phyloP scores from a whole-genome alignment of 2,797 vertebrate species.

The Schizothorax lantsangensis region DNA sequence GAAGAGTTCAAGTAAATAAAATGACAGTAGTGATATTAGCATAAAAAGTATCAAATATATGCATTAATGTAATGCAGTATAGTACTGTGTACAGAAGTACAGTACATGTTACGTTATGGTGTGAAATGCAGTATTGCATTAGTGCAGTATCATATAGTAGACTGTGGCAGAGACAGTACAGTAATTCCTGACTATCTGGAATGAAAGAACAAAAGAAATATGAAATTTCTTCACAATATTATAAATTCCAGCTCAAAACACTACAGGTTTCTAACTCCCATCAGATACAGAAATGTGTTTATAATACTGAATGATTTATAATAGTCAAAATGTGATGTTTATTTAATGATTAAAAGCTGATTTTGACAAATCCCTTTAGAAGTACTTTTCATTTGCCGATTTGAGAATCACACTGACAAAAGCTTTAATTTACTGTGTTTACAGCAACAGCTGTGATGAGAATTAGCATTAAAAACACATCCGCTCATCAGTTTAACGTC shows the following conservation, averaged over 20 bases:
- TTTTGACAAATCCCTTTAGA: constrained; percentile 69
- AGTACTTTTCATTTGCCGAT: constrained; percentile 65
- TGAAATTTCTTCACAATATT: neutral
- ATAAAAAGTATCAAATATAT: neutral
- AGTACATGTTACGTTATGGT: neutral
- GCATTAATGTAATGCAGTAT: neutral
- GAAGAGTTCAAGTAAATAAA: neutral
- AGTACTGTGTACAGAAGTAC: neutral
- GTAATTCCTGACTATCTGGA: neutral
- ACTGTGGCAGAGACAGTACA: neutral
- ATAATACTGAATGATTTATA: constrained; percentile 63
- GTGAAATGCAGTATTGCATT: neutral
- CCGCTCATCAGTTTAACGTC: constrained; percentile 51
- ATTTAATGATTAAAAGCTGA: constrained; percentile 71
- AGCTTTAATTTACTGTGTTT: constrained; percentile 69
- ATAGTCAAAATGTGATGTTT: constrained; percentile 70
- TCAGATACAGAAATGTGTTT: constrained; percentile 71
- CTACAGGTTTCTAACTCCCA: constrained; percentile 52
- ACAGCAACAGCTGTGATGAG: constrained; percentile 63
- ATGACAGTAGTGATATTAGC: neutral
- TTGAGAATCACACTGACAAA: constrained; percentile 67
- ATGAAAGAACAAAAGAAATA: neutral
- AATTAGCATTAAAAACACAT: constrained; percentile 63
- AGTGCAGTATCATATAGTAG: neutral
- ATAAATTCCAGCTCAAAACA: constrained; percentile 51